These are phyloP conservation scores for Megathymus violae DNA, from an alignment of 1,140 invertebrate genomes.

Conservation along the genomic window DNA sequence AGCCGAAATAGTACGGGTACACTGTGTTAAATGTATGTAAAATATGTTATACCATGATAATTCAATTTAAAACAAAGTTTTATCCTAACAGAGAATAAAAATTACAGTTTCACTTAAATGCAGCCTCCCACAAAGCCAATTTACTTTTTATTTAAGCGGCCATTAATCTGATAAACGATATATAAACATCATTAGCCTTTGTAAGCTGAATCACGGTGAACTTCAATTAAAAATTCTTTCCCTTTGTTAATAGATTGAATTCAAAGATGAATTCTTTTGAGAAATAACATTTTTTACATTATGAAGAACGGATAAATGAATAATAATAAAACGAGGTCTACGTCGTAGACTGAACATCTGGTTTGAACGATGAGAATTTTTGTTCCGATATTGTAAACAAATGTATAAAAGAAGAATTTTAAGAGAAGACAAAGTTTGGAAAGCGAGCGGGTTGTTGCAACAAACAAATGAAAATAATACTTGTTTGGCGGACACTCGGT, in stretches of 20 bases:
- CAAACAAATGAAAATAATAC: conserved; percentile 58
- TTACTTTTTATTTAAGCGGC: conserved; percentile 35
- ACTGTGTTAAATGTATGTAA: no score
- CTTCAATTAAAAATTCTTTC: conserved; percentile 35
- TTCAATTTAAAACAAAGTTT: no score
- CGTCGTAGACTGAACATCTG: conserved; percentile 8
- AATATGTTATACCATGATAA: no score
- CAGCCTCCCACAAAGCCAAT: conserved; percentile 22
- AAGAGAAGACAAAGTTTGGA: conserved; percentile 23
- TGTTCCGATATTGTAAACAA: conserved; percentile 21
- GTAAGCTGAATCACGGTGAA: conserved; percentile 35
- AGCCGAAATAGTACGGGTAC: conserved; percentile 10
- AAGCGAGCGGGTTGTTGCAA: conserved; percentile 42
- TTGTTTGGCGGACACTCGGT: conserved; percentile 40
- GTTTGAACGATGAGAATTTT: conserved; percentile 3
- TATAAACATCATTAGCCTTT: conserved; percentile 38
- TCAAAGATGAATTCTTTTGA: conserved; percentile 29
- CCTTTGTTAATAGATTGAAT: conserved; percentile 29
- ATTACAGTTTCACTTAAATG: conserved; percentile 22
- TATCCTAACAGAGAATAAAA: conserved; percentile 18
- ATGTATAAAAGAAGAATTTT: conserved; percentile 26
- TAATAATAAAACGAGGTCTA: conserved; percentile 13
- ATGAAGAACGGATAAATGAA: conserved; percentile 20
- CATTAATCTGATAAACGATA: conserved; percentile 36
- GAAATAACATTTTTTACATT: conserved; percentile 19